Evolutionary conservation across 2,797 vertebrate species (phyloP), one percentile per base, ranked within the genome.

Genomic region (Sternarchorhynchus goeldii): DNA sequence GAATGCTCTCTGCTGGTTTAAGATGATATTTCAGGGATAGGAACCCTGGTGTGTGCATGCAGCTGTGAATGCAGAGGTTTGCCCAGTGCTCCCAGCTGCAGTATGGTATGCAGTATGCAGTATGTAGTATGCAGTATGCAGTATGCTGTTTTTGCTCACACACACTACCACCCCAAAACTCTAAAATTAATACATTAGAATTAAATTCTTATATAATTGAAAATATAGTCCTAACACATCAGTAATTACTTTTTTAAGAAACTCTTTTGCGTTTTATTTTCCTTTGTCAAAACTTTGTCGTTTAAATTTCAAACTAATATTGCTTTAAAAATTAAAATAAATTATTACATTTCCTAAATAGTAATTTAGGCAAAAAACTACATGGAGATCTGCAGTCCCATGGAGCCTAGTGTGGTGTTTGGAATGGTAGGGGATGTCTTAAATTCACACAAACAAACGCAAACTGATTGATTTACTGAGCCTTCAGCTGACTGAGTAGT

Each of bases 321-420:
- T 39, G 20, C 21, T 39, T 10, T n/a, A 41, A n/a, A 21, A 41
- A 31, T 12, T 59, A 7, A 57, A n/a, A 5, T 29, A 25, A 36
- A 57, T 66, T 57, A 62, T 56, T 65, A 21, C 62, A 34, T 5
- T 34, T 65, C 16, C 32, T 65, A 8, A 59, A 56, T 59, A 84
- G 87, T 78, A 62, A 41, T 55, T 25, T 41, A 73, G 78, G 34
- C 81, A 82, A 78, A 78, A 31, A 76, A 63, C 34, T 62, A 67
- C 64, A 79, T 83, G 76, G 75, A 77, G 80, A 75, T 84, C 34
- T 84, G 81, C 73, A 78, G 67, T 45, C 41, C 8, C 41, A 45
- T 45, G 60, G 10, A 12, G 34, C 34, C 10, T 12, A 12, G 45
- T 50, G 45, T 1, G 41, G 58, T 7, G 58, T 29, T 7, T 29